Conservation (phyloP, 2,113 vertebrate species). For the Phrynosoma platyrhinos region DNA sequence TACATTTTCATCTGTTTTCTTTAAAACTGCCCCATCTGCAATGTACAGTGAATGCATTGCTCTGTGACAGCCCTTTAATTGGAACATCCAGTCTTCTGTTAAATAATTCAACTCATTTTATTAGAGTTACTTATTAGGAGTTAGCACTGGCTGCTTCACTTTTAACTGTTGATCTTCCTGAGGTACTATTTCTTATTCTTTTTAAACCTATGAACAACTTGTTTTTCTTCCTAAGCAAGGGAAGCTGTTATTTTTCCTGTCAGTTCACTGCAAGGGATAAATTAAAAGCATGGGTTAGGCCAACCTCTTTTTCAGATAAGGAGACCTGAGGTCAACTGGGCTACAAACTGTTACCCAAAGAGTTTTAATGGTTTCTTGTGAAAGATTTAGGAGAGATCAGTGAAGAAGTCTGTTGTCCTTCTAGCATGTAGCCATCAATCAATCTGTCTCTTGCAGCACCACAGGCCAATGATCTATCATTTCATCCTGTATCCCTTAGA, state of each 20-base stretch:
- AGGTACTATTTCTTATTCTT: neutral
- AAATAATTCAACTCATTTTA: constrained; percentile 35
- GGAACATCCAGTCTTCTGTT: constrained; percentile 18
- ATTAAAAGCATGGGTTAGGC: neutral
- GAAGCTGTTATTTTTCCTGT: neutral
- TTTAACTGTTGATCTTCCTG: constrained; percentile 20
- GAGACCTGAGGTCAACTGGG: neutral
- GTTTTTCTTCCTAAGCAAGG: neutral
- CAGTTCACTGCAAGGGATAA: neutral
- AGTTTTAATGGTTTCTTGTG: neutral
- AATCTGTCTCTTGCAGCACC: neutral
- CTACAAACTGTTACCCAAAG: neutral
- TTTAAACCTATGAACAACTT: neutral
- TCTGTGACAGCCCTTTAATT: neutral
- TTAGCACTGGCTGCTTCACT: constrained; percentile 22
- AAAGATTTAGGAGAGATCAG: neutral
- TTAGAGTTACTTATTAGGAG: neutral
- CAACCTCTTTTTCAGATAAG: neutral
- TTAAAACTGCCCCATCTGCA: neutral
- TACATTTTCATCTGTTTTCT: neutral
- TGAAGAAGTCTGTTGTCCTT: fast-evolving
- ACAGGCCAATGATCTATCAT: fast-evolving
- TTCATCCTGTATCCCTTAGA: neutral
- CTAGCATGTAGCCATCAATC: neutral
- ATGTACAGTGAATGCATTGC: neutral